Evolutionary conservation across 2,888 invertebrate genomes (phyloP).

Genomic region (Eumacrocentrus americanus): DNA sequence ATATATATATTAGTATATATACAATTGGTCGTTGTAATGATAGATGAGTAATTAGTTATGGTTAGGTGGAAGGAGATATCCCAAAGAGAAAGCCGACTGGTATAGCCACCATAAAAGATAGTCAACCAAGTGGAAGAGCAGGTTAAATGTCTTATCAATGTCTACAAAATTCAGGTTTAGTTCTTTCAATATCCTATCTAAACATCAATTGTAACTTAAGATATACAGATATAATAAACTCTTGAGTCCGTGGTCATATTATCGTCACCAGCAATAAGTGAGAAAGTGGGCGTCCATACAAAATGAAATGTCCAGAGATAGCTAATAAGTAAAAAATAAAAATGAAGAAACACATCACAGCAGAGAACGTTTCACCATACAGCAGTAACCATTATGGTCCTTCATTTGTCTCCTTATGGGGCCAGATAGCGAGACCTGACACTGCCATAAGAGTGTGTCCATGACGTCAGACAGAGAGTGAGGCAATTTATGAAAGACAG

Average conservation of each 20-base stretch:
- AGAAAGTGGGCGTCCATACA: constrained; percentile 24
- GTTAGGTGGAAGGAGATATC: not conserved
- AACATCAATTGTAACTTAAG: not conserved
- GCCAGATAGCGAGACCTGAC: constrained; percentile 43
- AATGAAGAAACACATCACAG: constrained; percentile 1
- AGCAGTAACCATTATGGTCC: constrained; percentile 32
- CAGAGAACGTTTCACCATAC: constrained; percentile 23
- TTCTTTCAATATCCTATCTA: not conserved
- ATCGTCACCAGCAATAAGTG: not conserved
- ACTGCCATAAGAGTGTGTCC: constrained; percentile 43
- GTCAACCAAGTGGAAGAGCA: constrained; percentile 1
- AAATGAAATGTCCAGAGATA: not conserved
- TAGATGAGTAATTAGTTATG: constrained; percentile 14
- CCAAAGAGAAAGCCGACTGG: constrained; percentile 16
- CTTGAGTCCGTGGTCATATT: not conserved
- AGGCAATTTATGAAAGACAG: constrained; percentile 35
- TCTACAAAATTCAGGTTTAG: not conserved
- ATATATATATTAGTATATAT: not conserved
- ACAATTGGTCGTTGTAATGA: not conserved
- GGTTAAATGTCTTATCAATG: not conserved
- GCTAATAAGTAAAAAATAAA: constrained; percentile 4
- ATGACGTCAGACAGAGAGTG: constrained; percentile 47
- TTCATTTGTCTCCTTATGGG: constrained; percentile 47
- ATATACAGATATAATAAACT: not conserved
- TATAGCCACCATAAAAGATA: not conserved